phyloP scores from a whole-genome alignment of 2,888 invertebrate genomes.

The Thereva nobilitata region DNA sequence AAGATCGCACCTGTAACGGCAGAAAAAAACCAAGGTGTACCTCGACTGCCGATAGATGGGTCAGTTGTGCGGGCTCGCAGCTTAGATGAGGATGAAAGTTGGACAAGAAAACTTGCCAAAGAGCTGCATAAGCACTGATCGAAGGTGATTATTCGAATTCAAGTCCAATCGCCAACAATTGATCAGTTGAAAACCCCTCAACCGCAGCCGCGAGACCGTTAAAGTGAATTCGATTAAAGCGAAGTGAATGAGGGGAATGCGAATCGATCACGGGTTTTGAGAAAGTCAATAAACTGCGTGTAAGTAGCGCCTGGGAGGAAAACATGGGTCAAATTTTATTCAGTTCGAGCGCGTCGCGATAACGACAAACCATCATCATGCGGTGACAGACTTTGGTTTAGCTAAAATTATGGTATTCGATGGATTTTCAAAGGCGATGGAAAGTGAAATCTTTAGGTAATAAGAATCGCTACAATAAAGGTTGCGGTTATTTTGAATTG shows the following conservation, averaged over 20 bases:
- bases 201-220: slow-evolving; percentile 12
- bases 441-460: too few species aligned
- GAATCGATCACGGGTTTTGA: slow-evolving; percentile 15
- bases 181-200: slow-evolving; percentile 20
- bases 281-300: slow-evolving; percentile 9
- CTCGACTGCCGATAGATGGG: background rate
- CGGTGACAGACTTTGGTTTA: too few species aligned
- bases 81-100: slow-evolving; percentile 12
- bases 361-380: too few species aligned
- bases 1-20: background rate
- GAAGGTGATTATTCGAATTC: slow-evolving; percentile 16
- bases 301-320: slow-evolving; percentile 1
- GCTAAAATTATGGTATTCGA: too few species aligned
- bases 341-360: too few species aligned
- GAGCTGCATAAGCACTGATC: background rate
- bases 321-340: too few species aligned
- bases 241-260: slow-evolving; percentile 26
- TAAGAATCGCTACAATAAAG: too few species aligned
- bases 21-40: slow-evolving; percentile 12
- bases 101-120: slow-evolving; percentile 17
- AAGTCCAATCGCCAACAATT: slow-evolving; percentile 24
- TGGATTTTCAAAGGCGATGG: too few species aligned
- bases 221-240: slow-evolving; percentile 16
- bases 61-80: too few species aligned
- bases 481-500: too few species aligned